Base-by-base conservation (phyloP, 2,797 vertebrate species). In the Schizothorax lantsangensis region DNA sequence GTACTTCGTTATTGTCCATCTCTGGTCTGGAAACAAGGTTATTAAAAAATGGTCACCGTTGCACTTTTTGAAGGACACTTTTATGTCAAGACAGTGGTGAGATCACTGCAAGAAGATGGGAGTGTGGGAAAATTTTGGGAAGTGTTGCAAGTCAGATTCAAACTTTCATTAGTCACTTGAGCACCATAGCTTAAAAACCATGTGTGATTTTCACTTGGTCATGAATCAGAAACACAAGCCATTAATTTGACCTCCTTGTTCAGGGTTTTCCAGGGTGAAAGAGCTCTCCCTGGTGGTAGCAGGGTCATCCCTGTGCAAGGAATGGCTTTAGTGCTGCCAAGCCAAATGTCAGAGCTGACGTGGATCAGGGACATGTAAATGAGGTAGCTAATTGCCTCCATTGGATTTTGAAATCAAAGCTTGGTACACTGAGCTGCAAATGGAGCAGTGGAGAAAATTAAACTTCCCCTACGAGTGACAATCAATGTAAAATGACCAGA, bases 341-440 rank as follows among this genome's bases (percentile, higher is more conserved):
- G 57, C 66, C 81, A 84, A 86, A 68, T 89, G 91, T 47, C 90
- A 92, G 59, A 91, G 92, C 52, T 89, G 59, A 57, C 3, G 4
- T 0, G 40, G 74, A 86, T 81, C 68, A 87, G 66, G 23, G 66
- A 47, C 71, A 94, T 92, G 94, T 90, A 95, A 94, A 94, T 94
- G 92, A 95, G 92, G 89, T 89, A 93, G 92, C 93, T 94, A 95
- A 95, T 94, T 94, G 93, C 93, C 94, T 95, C 91, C 93, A 94
- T 89, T 94, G 93, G 93, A 95, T 95, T 94, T 94, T 94, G 92
- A 95, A 95, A 95, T 94, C 90, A 93, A 95, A 95, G 83, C 90
- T 86, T 3, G 33, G 78, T 91, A 91, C 91, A 87, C 84, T 85
- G 90, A 77, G 91, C 88, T 69, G 6, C 64, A 73, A 92, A 94